Evolutionary conservation across 2,113 vertebrate genomes (phyloP).

Genomic region (Loxodonta africana): DNA sequence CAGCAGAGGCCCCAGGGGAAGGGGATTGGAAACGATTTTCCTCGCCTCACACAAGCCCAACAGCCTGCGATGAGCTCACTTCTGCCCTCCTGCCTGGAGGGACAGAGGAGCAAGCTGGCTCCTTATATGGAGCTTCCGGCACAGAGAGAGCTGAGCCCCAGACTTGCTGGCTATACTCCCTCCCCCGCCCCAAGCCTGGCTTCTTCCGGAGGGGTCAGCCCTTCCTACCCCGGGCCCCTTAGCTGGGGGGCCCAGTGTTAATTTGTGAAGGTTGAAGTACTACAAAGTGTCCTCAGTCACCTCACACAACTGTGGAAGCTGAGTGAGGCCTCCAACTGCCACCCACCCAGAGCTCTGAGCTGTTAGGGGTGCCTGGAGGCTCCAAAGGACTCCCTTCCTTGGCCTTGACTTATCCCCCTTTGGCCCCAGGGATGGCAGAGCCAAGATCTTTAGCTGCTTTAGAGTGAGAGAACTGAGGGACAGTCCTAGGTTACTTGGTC

Average conservation of each 20-base stretch:
- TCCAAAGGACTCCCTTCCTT: neutral
- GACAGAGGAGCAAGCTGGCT: no score
- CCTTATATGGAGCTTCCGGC: neutral
- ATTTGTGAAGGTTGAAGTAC: neutral
- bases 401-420: rapidly evolving
- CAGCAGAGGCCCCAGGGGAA: neutral
- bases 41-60: neutral
- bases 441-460: neutral
- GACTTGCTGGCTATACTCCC: neutral
- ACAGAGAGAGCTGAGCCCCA: neutral
- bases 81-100: neutral
- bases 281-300: neutral
- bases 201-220: neutral
- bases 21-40: neutral
- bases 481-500: rapidly evolving
- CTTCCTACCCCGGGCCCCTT: neutral
- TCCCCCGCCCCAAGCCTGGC: neutral
- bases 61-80: neutral
- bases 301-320: neutral
- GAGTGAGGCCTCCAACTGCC: neutral
- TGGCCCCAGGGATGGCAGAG: neutral
- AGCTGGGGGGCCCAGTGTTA: neutral
- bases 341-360: rapidly evolving
- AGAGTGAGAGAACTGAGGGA: rapidly evolving
- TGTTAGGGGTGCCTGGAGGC: rapidly evolving